phyloP scores from a whole-genome alignment of 1,140 invertebrate species.

The Zaprionus ghesquierei region DNA sequence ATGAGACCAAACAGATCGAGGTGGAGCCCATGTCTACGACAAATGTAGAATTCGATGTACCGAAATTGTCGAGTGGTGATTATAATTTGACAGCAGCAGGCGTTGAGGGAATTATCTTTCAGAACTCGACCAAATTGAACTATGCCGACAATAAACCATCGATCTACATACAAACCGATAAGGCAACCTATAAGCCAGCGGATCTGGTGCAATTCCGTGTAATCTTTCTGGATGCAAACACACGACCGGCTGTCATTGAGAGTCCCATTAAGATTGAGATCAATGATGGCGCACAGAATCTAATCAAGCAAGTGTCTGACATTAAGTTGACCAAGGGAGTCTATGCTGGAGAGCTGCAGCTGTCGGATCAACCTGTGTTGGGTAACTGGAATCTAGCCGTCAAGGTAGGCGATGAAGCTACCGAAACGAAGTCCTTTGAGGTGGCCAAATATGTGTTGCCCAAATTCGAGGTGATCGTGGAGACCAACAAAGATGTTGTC shows the following conservation, averaged over 20 bases:
- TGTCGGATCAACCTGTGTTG: constrained; percentile 93
- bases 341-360: constrained; percentile 89
- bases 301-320: constrained; percentile 90
- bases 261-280: constrained; percentile 52
- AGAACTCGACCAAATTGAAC: constrained; percentile 87
- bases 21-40: constrained; percentile 88
- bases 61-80: constrained; percentile 89
- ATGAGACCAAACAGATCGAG: constrained; percentile 87
- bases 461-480: constrained; percentile 94
- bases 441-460: constrained; percentile 95
- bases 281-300: constrained; percentile 63
- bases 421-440: constrained; percentile 62
- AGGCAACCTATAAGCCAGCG: constrained; percentile 95
- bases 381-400: constrained; percentile 95
- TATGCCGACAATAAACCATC: constrained; percentile 94
- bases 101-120: constrained; percentile 88
- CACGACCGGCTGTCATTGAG: constrained; percentile 85
- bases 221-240: constrained; percentile 89
- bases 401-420: constrained; percentile 52
- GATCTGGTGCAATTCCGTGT: constrained; percentile 93
- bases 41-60: constrained; percentile 86
- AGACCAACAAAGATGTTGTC: constrained; percentile 90
- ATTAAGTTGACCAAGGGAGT: constrained; percentile 89
- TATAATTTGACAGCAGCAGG: constrained; percentile 90
- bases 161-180: constrained; percentile 96